These are phyloP conservation scores for Gymnopithys bicolor DNA, from an alignment of 2,797 vertebrate genomes.

Conservation along the genomic window DNA sequence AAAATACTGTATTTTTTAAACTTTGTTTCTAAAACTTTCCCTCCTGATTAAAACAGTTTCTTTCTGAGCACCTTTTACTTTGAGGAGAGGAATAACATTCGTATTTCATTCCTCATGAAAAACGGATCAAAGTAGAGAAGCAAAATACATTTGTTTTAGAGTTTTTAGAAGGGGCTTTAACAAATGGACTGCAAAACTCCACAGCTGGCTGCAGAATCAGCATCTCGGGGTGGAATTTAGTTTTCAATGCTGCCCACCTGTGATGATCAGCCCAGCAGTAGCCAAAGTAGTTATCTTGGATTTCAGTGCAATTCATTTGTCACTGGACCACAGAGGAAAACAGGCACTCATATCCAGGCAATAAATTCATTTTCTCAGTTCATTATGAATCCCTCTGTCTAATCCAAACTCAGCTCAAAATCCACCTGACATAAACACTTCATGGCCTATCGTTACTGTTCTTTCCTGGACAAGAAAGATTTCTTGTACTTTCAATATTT, in stretches of 20 bases:
- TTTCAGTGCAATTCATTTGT: background rate
- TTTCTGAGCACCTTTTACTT: background rate
- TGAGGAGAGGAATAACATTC: background rate
- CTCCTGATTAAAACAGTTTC: background rate
- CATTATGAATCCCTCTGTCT: background rate
- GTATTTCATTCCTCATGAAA: background rate
- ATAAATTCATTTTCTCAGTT: background rate
- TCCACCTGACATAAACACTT: accelerated
- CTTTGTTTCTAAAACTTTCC: background rate
- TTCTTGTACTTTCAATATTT: background rate
- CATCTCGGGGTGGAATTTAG: background rate
- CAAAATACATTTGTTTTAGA: background rate
- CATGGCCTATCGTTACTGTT: accelerated
- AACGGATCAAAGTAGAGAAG: background rate
- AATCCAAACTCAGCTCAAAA: background rate
- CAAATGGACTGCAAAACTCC: background rate
- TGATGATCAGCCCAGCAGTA: background rate
- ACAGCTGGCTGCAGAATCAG: background rate
- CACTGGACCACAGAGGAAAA: background rate
- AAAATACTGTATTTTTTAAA: background rate
- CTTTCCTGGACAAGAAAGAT: no score
- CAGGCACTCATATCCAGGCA: background rate
- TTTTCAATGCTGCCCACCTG: background rate
- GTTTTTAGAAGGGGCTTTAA: background rate
- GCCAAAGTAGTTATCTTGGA: background rate